Conservation (phyloP, 2,888 invertebrate species). For the Cybosia mesomella region DNA sequence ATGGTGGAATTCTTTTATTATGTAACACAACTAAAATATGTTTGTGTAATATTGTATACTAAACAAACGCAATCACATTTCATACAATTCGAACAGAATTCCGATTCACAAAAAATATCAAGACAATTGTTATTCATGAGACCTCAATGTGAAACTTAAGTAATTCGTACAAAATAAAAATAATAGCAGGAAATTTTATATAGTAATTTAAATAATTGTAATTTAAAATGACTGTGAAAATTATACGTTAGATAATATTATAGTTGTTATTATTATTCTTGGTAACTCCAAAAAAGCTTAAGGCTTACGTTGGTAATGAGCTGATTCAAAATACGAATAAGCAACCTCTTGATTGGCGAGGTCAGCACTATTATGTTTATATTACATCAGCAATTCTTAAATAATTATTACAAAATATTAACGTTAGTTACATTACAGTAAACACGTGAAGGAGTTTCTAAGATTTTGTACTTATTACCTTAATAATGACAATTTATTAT, state of each 20-base stretch:
- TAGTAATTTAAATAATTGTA: no score
- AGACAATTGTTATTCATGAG: conserved; percentile 2
- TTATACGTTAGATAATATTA: not conserved
- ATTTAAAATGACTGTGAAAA: not conserved
- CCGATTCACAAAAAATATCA: not conserved
- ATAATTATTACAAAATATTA: not conserved
- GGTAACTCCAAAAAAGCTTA: not conserved
- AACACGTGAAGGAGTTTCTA: not conserved
- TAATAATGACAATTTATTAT: not conserved
- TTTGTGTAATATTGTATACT: not conserved
- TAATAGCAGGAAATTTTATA: not conserved
- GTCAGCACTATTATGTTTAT: not conserved
- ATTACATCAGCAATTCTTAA: not conserved
- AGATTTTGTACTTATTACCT: not conserved
- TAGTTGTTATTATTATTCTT: not conserved
- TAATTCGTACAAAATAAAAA: not conserved
- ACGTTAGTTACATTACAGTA: not conserved
- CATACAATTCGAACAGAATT: conserved; percentile 1
- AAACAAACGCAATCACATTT: conserved; percentile 13
- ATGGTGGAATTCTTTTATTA: not conserved
- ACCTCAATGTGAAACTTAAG: conserved; percentile 2
- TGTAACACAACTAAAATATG: not conserved
- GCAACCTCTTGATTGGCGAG: not conserved
- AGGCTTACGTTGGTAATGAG: not conserved
- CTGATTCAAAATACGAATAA: not conserved